Evolutionary conservation across 2,888 invertebrate species (phyloP).

Genomic region (Anarsia innoxiella): DNA sequence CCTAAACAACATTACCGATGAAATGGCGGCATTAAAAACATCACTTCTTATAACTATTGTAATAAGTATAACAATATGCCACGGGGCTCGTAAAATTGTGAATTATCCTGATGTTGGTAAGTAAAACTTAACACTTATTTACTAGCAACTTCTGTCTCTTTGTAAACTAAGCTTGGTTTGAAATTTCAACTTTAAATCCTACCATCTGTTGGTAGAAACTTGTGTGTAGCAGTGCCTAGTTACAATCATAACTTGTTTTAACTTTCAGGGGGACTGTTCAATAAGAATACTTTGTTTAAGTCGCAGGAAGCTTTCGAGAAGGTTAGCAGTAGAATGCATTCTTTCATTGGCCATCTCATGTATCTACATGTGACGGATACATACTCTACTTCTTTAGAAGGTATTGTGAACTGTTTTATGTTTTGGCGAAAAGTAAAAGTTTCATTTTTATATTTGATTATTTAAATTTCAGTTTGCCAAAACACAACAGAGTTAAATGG

Average conservation of each 20-base stretch:
- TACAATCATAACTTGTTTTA: slow-evolving; percentile 15
- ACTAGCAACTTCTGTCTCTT: too few relatives aligned
- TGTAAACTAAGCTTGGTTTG: too few relatives aligned
- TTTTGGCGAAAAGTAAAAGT: neutral
- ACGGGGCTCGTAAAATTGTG: too few relatives aligned
- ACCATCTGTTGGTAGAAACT: too few relatives aligned
- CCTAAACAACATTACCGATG: slow-evolving; percentile 28
- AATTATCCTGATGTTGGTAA: too few relatives aligned
- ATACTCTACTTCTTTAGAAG: slow-evolving; percentile 53
- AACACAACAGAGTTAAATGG: slow-evolving; percentile 42
- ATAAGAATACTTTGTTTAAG: slow-evolving; percentile 32
- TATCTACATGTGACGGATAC: slow-evolving; percentile 42
- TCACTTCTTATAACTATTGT: slow-evolving; percentile 27
- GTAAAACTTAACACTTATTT: too few relatives aligned
- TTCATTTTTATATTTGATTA: neutral
- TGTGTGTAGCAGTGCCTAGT: too few relatives aligned
- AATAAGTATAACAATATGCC: too few relatives aligned
- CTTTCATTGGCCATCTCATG: slow-evolving; percentile 42
- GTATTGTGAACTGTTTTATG: slow-evolving; percentile 30
- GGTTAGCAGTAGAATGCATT: slow-evolving; percentile 23
- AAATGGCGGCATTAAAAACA: slow-evolving; percentile 26
- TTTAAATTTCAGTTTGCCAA: slow-evolving; percentile 44
- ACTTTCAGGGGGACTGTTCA: slow-evolving; percentile 69
- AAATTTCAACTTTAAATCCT: too few relatives aligned
- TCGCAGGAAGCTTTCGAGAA: slow-evolving; percentile 42